Evolutionary conservation across 2,113 vertebrate species (phyloP).

Genomic region (Gobio gobio): DNA sequence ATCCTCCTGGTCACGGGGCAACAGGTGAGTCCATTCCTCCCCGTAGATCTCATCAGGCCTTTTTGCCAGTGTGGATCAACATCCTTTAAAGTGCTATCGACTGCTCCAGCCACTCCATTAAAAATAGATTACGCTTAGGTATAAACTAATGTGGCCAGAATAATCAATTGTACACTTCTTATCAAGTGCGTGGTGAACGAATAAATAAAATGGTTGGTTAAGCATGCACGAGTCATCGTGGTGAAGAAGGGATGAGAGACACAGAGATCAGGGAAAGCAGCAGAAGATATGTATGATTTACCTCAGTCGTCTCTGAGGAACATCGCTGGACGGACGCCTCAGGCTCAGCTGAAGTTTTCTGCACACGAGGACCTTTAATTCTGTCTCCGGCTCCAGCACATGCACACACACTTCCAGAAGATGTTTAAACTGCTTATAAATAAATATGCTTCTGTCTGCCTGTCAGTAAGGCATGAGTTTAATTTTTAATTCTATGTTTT

Average conservation of each 20-base stretch:
- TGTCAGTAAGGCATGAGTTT: slow-evolving; percentile 62
- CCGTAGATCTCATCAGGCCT: slow-evolving; percentile 50
- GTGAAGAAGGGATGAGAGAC: slow-evolving; percentile 51
- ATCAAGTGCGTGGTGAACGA: slow-evolving; percentile 51
- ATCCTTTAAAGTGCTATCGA: slow-evolving; percentile 66
- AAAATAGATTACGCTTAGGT: slow-evolving; percentile 71
- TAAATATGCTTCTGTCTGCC: slow-evolving; percentile 63
- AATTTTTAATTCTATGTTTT: slow-evolving; percentile 66
- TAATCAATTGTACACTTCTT: slow-evolving; percentile 68
- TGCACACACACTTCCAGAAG: slow-evolving; percentile 53
- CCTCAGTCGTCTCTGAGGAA: slow-evolving; percentile 60
- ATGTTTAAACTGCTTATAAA: slow-evolving; percentile 60
- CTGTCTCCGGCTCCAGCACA: slow-evolving; percentile 39
- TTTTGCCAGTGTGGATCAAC: slow-evolving; percentile 55
- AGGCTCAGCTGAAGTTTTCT: slow-evolving; percentile 62
- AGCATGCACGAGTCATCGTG: slow-evolving; percentile 53
- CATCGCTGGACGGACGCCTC: slow-evolving; percentile 62
- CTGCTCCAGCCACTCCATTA: slow-evolving; percentile 64
- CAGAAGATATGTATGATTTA: slow-evolving; percentile 61
- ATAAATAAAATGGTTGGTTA: slow-evolving; percentile 63
- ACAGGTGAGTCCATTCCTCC: slow-evolving; percentile 83
- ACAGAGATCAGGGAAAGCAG: slow-evolving; percentile 39
- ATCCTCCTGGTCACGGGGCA: slow-evolving; percentile 97
- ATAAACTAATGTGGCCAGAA: slow-evolving; percentile 67
- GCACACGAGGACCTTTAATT: slow-evolving; percentile 58